A percentile compares a stretch with the other conserved stretches of the same genome.
These are phyloP conservation scores for Cephalopterus ornatus DNA, from an alignment of 2,113 vertebrate species.

Conservation along the genomic window DNA sequence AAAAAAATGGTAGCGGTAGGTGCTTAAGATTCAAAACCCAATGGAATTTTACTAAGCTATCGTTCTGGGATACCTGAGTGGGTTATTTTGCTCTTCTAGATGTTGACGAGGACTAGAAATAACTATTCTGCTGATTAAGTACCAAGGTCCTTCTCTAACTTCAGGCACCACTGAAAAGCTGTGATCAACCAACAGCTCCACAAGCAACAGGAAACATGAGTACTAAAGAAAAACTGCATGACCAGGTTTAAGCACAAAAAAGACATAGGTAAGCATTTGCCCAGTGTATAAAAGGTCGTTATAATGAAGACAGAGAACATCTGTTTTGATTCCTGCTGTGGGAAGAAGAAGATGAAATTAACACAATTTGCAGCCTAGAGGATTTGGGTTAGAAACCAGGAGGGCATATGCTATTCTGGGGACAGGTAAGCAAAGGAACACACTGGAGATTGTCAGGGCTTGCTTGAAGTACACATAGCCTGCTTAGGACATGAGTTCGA, in stretches of 20 bases:
- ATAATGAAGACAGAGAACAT: not conserved
- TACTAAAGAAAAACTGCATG: not conserved
- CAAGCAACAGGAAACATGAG: not conserved
- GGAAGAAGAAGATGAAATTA: not conserved
- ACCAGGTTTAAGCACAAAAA: not conserved
- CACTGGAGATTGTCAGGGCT: not conserved
- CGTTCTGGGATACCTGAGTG: not conserved
- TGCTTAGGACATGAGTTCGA: not conserved
- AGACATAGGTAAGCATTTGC: not conserved
- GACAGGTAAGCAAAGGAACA: not conserved
- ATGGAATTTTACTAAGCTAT: not conserved
- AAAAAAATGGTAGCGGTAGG: not conserved
- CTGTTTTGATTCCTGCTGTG: not conserved
- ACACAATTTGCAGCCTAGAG: not conserved
- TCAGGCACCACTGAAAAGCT: not conserved
- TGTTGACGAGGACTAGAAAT: not conserved
- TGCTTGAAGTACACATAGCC: not conserved
- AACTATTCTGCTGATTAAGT: not conserved
- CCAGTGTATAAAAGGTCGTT: not conserved
- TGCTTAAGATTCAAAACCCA: not conserved
- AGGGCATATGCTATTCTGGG: not conserved
- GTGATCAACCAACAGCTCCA: not conserved
- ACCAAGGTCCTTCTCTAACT: not conserved
- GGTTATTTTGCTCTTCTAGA: not conserved
- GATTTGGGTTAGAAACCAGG: not conserved